These are phyloP conservation scores for Crotophaga sulcirostris DNA, from an alignment of 2,113 vertebrate species.

Conservation along the genomic window DNA sequence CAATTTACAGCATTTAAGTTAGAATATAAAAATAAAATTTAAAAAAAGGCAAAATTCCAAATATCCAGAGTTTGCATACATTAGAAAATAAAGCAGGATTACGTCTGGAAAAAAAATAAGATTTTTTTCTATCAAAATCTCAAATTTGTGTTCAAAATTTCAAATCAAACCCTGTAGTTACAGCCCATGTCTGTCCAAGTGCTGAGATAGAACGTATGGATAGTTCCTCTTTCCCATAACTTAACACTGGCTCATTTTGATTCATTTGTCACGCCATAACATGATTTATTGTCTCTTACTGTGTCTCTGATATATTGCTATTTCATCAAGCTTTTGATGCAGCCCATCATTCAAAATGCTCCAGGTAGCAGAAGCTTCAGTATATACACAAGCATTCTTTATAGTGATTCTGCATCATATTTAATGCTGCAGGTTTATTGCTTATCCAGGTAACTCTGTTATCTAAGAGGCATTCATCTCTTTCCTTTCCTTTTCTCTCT, in stretches of 20 bases:
- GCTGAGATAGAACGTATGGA: not conserved
- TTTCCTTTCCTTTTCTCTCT: constrained; percentile 1
- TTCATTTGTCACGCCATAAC: not conserved
- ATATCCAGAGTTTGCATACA: not conserved
- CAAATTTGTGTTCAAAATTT: not conserved
- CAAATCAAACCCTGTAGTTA: not conserved
- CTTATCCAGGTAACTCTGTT: constrained; percentile 16
- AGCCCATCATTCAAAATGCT: constrained; percentile 21
- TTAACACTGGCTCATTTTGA: not conserved
- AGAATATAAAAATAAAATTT: not conserved
- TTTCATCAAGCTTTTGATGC: constrained; percentile 22
- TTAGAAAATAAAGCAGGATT: not conserved
- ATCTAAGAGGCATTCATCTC: not conserved
- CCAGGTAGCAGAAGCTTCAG: not conserved
- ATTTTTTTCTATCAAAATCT: not conserved
- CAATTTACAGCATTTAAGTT: not conserved
- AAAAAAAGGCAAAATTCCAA: not conserved
- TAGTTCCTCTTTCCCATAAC: not conserved
- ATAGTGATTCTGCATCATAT: not conserved
- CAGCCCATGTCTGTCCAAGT: not conserved
- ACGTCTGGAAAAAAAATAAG: not conserved
- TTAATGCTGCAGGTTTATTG: not conserved
- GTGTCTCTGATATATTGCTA: not conserved
- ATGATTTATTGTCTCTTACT: constrained; percentile 1
- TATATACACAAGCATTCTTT: not conserved